phyloP scores from a whole-genome alignment of 2,888 invertebrate species.

The Pherbina coryleti region DNA sequence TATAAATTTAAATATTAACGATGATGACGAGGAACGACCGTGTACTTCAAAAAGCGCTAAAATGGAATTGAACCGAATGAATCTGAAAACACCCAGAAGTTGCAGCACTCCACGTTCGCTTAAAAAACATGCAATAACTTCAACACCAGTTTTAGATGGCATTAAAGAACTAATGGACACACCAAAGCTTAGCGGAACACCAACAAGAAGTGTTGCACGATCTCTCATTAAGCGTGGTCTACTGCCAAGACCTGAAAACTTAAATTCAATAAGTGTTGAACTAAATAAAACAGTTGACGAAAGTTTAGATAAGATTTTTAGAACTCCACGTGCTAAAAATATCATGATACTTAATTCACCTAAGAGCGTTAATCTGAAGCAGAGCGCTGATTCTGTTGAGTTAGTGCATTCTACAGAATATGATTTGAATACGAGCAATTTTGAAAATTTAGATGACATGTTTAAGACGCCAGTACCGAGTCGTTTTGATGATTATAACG shows the following conservation, averaged over 20 bases:
- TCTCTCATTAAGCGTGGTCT: not conserved
- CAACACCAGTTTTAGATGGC: conserved; percentile 53
- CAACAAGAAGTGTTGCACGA: not conserved
- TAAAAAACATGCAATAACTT: conserved; percentile 54
- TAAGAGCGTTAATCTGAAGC: conserved; percentile 60
- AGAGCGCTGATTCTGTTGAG: conserved; percentile 49
- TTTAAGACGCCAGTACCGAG: conserved; percentile 56
- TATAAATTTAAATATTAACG: not conserved
- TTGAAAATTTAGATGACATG: conserved; percentile 58
- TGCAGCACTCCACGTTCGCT: conserved; percentile 39
- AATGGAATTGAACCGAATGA: not conserved
- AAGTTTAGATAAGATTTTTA: conserved; percentile 57
- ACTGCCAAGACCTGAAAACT: not conserved
- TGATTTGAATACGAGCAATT: conserved; percentile 57
- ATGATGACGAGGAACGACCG: not conserved
- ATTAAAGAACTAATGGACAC: conserved; percentile 54
- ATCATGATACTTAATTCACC: conserved; percentile 64
- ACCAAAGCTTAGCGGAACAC: not conserved
- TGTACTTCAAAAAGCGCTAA: not conserved
- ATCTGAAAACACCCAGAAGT: not conserved
- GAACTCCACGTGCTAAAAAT: conserved; percentile 63
- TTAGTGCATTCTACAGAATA: conserved; percentile 56
- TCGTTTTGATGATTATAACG: conserved; percentile 39
- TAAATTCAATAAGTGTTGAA: not conserved
- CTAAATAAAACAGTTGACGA: conserved; percentile 36